These are phyloP conservation scores for Trialeurodes vaporariorum DNA, from an alignment of 1,140 invertebrate genomes.

Conservation along the genomic window DNA sequence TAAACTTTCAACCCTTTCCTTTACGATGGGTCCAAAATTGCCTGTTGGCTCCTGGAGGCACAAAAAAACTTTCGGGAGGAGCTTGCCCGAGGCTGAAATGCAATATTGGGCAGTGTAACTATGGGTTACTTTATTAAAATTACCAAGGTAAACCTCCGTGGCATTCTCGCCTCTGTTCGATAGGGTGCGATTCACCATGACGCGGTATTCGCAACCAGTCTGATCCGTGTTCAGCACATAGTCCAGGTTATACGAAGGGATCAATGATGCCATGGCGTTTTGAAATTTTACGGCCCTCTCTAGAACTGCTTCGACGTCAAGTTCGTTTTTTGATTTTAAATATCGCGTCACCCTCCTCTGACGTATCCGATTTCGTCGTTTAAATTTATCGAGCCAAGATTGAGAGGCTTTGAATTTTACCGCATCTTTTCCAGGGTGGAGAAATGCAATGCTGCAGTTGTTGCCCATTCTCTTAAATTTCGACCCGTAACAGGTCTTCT, in stretches of 20 bases:
- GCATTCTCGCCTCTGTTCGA: constrained; percentile 12
- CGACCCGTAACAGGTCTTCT: too few species aligned
- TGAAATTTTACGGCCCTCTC: background rate
- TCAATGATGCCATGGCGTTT: constrained; percentile 9
- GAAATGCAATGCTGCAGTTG: too few species aligned
- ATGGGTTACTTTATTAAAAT: too few species aligned
- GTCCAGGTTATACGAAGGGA: constrained; percentile 13
- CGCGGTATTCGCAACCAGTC: constrained; percentile 16
- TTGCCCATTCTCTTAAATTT: too few species aligned
- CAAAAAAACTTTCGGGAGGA: too few species aligned
- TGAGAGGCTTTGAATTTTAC: too few species aligned
- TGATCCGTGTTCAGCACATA: constrained; percentile 18
- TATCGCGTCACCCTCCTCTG: background rate
- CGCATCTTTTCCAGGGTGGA: too few species aligned
- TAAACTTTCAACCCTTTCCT: background rate
- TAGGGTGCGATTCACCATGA: constrained; percentile 9
- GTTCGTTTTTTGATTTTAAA: too few species aligned
- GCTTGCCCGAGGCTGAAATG: constrained; percentile 17
- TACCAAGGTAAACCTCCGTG: constrained; percentile 12
- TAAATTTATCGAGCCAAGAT: constrained; percentile 4
- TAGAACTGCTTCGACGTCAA: too few species aligned
- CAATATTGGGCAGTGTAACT: constrained; percentile 24
- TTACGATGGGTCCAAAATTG: background rate
- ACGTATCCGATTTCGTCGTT: background rate
- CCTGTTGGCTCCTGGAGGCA: constrained; percentile 14